phyloP scores from a whole-genome alignment of 2,888 invertebrate genomes.

The Eurois occulta region DNA sequence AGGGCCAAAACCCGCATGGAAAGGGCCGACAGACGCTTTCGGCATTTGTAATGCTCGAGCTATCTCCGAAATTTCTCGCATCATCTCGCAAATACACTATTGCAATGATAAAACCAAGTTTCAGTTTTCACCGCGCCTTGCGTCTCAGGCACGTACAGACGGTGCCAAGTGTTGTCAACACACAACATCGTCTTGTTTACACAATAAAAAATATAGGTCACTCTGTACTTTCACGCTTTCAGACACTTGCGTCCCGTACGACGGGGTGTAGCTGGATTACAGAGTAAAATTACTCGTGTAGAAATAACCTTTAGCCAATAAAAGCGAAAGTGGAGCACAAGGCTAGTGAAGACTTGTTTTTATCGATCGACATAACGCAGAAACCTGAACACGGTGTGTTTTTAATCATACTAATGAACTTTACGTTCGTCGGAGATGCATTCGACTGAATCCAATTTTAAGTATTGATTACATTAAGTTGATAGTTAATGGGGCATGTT shows the following conservation, averaged over 20 bases:
- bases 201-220: constrained; percentile 68
- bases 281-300: constrained; percentile 66
- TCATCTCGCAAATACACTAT: constrained; percentile 6
- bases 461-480: constrained; percentile 13
- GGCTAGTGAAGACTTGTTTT: constrained; percentile 75
- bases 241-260: constrained; percentile 53
- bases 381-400: constrained; percentile 67
- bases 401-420: constrained; percentile 63
- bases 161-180: constrained; percentile 62
- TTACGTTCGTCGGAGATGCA: constrained; percentile 42
- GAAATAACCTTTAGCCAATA: constrained; percentile 76
- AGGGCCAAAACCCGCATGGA: constrained; percentile 74
- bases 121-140: constrained; percentile 16
- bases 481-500: constrained; percentile 6
- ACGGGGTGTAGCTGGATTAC: constrained; percentile 59
- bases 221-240: constrained; percentile 58
- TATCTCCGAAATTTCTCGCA: constrained; percentile 29
- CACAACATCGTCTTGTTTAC: constrained; percentile 62
- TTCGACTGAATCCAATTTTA: constrained; percentile 23
- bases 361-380: constrained; percentile 72
- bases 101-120: constrained; percentile 39
- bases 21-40: constrained; percentile 61
- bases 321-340: constrained; percentile 80
- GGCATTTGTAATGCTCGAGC: constrained; percentile 36
- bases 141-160: constrained; percentile 44